Conservation (phyloP, 2,797 vertebrate genomes). For the Brotogeris chrysoptera region DNA sequence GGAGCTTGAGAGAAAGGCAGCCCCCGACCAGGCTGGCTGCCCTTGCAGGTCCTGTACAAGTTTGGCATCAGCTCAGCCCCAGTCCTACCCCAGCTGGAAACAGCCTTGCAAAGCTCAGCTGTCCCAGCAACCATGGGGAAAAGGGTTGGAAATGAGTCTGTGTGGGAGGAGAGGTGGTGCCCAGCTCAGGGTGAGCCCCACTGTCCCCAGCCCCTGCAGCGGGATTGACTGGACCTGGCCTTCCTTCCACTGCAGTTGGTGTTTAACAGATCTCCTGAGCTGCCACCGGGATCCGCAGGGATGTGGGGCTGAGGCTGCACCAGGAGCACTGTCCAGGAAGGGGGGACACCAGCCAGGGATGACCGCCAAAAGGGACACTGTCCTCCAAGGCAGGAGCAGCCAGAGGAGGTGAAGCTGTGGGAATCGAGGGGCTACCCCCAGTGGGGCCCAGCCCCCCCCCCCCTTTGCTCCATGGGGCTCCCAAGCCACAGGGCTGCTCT, state of each 20-base stretch:
- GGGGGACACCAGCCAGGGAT: not conserved
- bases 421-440: rapidly evolving
- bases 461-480: not conserved
- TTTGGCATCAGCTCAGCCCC: rapidly evolving
- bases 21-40: not conserved
- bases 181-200: not conserved
- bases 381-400: not conserved
- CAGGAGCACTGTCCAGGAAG: not conserved
- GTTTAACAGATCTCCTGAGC: not conserved
- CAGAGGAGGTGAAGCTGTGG: rapidly evolving
- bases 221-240: not conserved
- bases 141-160: not conserved
- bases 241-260: not conserved
- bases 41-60: not conserved
- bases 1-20: not conserved
- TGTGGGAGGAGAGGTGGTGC: not conserved
- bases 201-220: not conserved
- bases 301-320: not conserved
- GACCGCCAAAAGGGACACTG: not conserved
- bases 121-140: rapidly evolving
- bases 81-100: not conserved
- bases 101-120: not conserved
- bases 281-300: rapidly evolving
- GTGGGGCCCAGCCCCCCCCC: too few relatives aligned
- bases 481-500: not conserved